These are phyloP conservation scores for Dendrophyllia cribrosa DNA, from an alignment of 64 coral and sea anemone genomes.

Conservation along the genomic window DNA sequence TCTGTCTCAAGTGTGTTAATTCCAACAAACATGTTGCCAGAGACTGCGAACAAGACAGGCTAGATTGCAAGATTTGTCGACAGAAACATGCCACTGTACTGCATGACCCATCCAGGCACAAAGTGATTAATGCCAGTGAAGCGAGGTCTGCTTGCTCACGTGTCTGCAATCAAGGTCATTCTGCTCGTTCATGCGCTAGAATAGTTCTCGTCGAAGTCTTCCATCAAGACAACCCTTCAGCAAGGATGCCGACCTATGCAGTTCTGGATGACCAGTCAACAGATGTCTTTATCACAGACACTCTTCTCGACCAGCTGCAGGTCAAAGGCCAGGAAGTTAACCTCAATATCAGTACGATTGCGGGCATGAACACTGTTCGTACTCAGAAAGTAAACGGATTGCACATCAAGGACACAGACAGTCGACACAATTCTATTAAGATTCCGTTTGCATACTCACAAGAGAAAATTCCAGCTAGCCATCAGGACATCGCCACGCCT, in stretches of 20 bases:
- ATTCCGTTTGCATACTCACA: slow-evolving; percentile 41
- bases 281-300: slow-evolving; percentile 63
- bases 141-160: slow-evolving; percentile 50
- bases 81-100: slow-evolving; percentile 47
- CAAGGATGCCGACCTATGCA: slow-evolving; percentile 68
- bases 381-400: slow-evolving; percentile 60
- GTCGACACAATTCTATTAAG: slow-evolving; percentile 20
- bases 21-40: slow-evolving; percentile 55
- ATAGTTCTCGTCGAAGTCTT: slow-evolving; percentile 64
- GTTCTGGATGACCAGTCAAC: slow-evolving; percentile 75
- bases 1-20: slow-evolving; percentile 63
- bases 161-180: slow-evolving; percentile 29
- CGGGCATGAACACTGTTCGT: slow-evolving; percentile 25
- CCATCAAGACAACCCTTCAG: slow-evolving; percentile 31
- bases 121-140: slow-evolving; percentile 4
- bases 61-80: slow-evolving; percentile 50
- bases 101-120: slow-evolving; percentile 30
- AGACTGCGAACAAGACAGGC: slow-evolving; percentile 45
- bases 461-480: background rate
- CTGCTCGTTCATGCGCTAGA: slow-evolving; percentile 30
- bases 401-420: slow-evolving; percentile 43
- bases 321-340: slow-evolving; percentile 8
- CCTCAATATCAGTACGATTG: slow-evolving; percentile 55
- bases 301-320: slow-evolving; percentile 29
- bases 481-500: too few relatives aligned